A percentile compares a stretch with the other conserved stretches of the same genome.
Evolutionary conservation across 2,888 invertebrate genomes (phyloP).

Genomic region (Phymatocera aterrima): DNA sequence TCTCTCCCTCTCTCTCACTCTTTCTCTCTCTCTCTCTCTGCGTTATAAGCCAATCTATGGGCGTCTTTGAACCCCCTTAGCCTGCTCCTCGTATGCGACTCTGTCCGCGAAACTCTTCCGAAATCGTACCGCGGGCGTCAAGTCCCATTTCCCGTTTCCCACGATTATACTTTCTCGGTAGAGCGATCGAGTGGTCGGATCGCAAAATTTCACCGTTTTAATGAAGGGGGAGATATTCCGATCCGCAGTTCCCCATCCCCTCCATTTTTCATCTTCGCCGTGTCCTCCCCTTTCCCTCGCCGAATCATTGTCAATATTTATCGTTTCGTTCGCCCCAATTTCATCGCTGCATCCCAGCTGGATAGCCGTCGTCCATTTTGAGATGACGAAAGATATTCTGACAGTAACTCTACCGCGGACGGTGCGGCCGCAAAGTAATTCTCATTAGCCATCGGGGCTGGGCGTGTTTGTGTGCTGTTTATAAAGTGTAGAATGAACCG

Average conservation of each 20-base stretch:
- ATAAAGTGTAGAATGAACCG: conserved; percentile 31
- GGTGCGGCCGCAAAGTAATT: no score
- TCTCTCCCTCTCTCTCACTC: conserved; percentile 42
- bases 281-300: not conserved
- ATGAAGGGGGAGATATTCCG: conserved; percentile 32
- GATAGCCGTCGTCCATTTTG: not conserved
- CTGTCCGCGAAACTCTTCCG: conserved; percentile 24
- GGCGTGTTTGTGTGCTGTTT: conserved; percentile 22
- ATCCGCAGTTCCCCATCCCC: not conserved
- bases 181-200: not conserved
- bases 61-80: no score
- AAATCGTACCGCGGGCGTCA: conserved; percentile 2
- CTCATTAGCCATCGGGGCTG: not conserved
- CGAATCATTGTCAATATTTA: not conserved
- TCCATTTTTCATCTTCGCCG: not conserved
- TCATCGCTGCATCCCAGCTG: no score
- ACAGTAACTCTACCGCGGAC: not conserved
- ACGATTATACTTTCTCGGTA: no score
- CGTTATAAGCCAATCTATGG: no score
- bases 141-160: not conserved
- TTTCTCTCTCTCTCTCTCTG: conserved; percentile 32
- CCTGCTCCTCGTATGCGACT: no score
- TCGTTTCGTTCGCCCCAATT: no score
- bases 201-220: conserved; percentile 25
- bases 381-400: not conserved